Evolutionary conservation across 2,797 vertebrate genomes (phyloP), one percentile per base, ranked within the genome.

Genomic region (Hyperoplus immaculatus): DNA sequence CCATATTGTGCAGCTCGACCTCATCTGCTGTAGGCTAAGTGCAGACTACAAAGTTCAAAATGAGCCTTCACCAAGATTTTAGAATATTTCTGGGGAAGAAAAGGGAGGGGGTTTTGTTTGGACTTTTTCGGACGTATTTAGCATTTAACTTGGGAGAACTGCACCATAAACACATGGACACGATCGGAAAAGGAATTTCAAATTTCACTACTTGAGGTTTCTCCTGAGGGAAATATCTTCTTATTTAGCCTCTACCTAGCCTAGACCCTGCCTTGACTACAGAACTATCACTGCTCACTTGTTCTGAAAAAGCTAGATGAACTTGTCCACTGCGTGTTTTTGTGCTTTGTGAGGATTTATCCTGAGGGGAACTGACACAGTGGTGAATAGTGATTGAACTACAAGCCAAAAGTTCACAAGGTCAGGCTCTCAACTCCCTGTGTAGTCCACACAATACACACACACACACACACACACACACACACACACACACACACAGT

Each of bases 371-470:
- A 59, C 13, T 36, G 75, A 62, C 49, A 4, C 78, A 36, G 59
- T 4, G 21, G 55, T 70, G 69, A 65, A 46, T 1, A 21, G 56
- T n/a, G 36, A 70, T 72, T 56, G 76, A 73, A 67, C 0, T 12
- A n/a, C 64, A 36, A 41, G 69, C 29, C 53, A 58, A 43, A 70
- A 70, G 84, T 72, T 89, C 84, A 77, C 54, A 12, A 77, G 75
- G 84, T 84, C 77, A 72, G 2, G 47, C 45, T 64, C 41, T 68
- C 53, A 61, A 63, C 59, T 64, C 53, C 16, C 47, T 54, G 45
- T 39, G 1, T 8, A 5, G 14, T 29, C 36, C 49, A 14, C 46
- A 50, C 41, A 59, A 18, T 3, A 41, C 68, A 61, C 7, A 55
- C 8, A 57, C 69, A 45, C 61, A 78, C 46, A 67, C 59, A 21